These are phyloP conservation scores for Eurosta solidaginis DNA, from an alignment of 1,140 invertebrate genomes.

Conservation along the genomic window DNA sequence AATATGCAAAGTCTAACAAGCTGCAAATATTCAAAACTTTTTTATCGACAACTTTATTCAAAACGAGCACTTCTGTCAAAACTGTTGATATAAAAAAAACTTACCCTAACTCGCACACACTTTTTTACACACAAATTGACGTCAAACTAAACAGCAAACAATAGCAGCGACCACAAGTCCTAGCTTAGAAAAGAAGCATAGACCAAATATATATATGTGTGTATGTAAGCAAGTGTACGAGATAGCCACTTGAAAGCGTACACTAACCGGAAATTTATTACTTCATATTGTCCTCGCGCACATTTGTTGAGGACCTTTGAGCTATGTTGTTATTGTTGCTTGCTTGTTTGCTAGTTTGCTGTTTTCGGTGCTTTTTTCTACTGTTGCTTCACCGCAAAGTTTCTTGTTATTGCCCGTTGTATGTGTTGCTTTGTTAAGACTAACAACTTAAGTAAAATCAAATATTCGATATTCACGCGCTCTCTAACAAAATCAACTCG, in stretches of 20 bases:
- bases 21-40: background rate
- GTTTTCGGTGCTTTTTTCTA: background rate
- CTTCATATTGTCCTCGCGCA: slow-evolving; percentile 41
- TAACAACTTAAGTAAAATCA: background rate
- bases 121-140: background rate
- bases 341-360: too few relatives aligned
- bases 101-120: background rate
- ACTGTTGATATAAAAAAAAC: background rate
- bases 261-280: slow-evolving; percentile 48
- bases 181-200: too few relatives aligned
- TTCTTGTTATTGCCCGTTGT: background rate
- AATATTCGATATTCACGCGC: background rate
- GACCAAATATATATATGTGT: too few relatives aligned
- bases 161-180: background rate
- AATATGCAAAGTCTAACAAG: slow-evolving; percentile 23
- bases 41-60: background rate
- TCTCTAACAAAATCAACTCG: slow-evolving; percentile 4
- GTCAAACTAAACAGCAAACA: slow-evolving; percentile 8
- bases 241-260: slow-evolving; percentile 38
- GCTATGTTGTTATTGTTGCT: too few relatives aligned
- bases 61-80: background rate
- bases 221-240: background rate
- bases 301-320: background rate
- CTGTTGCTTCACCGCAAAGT: background rate
- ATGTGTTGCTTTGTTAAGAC: background rate